A percentile compares a stretch with the other conserved stretches of the same genome.
These are phyloP conservation scores for Bombus breviceps DNA, from an alignment of 1,140 invertebrate genomes.

Conservation along the genomic window DNA sequence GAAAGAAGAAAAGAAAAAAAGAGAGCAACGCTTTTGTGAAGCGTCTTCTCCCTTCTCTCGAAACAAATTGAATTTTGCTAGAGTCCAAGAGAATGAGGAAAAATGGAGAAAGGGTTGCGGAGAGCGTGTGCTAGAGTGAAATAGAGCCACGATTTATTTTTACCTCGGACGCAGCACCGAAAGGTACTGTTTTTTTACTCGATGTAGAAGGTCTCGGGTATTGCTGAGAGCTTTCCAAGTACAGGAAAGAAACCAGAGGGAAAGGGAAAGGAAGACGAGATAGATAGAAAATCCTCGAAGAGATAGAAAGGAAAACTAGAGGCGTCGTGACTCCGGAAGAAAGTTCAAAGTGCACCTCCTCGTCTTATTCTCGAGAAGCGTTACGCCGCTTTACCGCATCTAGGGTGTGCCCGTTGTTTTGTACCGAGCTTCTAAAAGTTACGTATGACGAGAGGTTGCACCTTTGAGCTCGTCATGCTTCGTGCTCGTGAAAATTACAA, in stretches of 20 bases:
- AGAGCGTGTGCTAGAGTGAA: constrained; percentile 6
- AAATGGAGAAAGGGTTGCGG: not conserved
- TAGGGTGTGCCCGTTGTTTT: constrained; percentile 6
- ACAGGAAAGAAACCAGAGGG: not conserved
- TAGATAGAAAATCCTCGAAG: too few relatives aligned
- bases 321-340: constrained; percentile 7
- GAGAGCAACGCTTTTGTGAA: not conserved
- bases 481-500: not conserved
- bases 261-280: not conserved
- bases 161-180: constrained; percentile 19
- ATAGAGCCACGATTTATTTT: constrained; percentile 45
- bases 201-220: constrained; percentile 7
- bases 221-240: constrained; percentile 20
- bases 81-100: not conserved
- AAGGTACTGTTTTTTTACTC: constrained; percentile 22
- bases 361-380: constrained; percentile 35
- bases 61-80: constrained; percentile 45
- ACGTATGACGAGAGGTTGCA: not conserved
- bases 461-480: not conserved
- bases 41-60: not conserved
- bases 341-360: constrained; percentile 36
- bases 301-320: not conserved
- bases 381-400: not conserved
- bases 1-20: not conserved
- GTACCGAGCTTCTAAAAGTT: not conserved